phyloP scores from a whole-genome alignment of 1,140 invertebrate species.

The Paramacrobiotus metropolitanus region DNA sequence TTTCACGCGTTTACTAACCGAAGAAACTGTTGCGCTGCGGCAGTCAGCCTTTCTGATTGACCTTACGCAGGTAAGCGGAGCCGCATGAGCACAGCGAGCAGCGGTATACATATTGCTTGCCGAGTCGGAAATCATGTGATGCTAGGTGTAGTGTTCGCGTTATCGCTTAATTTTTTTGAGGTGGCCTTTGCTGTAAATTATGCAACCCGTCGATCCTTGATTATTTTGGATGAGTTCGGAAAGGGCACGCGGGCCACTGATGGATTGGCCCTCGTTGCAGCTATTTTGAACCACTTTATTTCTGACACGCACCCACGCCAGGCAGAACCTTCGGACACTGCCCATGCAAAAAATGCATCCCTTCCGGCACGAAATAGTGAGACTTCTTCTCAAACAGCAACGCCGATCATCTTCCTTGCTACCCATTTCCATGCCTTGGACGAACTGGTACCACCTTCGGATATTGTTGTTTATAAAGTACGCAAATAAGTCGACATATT shows the following conservation, averaged over 20 bases:
- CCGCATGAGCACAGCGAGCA: no score
- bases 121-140: no score
- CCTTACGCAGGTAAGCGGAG: slow-evolving; percentile 51
- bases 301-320: background rate
- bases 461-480: background rate
- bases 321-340: background rate
- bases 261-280: background rate
- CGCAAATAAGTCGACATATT: no score
- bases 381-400: background rate
- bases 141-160: no score
- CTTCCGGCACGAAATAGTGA: background rate
- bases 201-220: slow-evolving; percentile 37
- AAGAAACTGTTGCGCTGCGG: slow-evolving; percentile 48
- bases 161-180: no score
- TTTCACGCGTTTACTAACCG: slow-evolving; percentile 40
- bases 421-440: background rate
- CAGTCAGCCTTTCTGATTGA: slow-evolving; percentile 66
- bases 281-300: background rate
- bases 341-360: background rate
- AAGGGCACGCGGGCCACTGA: slow-evolving; percentile 37
- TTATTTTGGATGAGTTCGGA: slow-evolving; percentile 75
- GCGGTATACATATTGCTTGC: no score
- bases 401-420: background rate
- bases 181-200: slow-evolving; percentile 40
- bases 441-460: background rate